A percentile compares a stretch with the other conserved stretches of the same genome.
Evolutionary conservation across 2,888 invertebrate genomes (phyloP).

Genomic region (Zygothrica quintamaculata): DNA sequence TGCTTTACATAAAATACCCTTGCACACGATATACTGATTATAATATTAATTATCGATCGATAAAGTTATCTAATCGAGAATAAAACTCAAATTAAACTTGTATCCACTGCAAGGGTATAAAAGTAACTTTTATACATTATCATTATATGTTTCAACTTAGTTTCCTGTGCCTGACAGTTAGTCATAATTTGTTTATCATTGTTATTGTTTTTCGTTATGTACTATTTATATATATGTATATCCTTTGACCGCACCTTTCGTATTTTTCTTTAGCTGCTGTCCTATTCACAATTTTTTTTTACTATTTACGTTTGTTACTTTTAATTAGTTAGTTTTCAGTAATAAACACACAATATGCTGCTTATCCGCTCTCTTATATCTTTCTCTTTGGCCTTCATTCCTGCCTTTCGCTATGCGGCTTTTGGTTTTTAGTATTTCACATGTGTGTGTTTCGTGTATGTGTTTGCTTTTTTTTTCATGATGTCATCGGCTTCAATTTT

Average conservation of each 20-base stretch:
- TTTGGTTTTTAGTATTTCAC: constrained; percentile 11
- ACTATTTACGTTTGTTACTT: constrained; percentile 12
- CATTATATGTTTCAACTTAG: constrained; percentile 44
- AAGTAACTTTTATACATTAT: constrained; percentile 19
- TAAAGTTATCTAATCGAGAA: background rate
- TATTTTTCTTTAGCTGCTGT: constrained; percentile 19
- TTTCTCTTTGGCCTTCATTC: constrained; percentile 23
- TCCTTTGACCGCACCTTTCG: constrained; percentile 52
- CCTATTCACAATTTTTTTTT: constrained; percentile 38
- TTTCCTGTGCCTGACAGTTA: constrained; percentile 28
- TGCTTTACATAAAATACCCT: constrained; percentile 19
- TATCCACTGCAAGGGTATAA: constrained; percentile 32
- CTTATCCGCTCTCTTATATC: constrained; percentile 21
- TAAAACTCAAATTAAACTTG: too few relatives aligned
- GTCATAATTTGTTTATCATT: too few relatives aligned
- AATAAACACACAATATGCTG: constrained; percentile 41
- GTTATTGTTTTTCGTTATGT: constrained; percentile 12
- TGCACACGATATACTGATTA: constrained; percentile 17
- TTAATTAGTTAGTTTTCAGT: constrained; percentile 43
- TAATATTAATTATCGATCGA: background rate
- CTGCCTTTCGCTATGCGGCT: constrained; percentile 27
- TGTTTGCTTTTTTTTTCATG: constrained; percentile 39
- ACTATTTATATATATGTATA: constrained; percentile 19
- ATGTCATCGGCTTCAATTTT: constrained; percentile 51
- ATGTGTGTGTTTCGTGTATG: constrained; percentile 19